These are phyloP conservation scores for Apis laboriosa DNA, from an alignment of 1,140 invertebrate genomes.

Conservation along the genomic window DNA sequence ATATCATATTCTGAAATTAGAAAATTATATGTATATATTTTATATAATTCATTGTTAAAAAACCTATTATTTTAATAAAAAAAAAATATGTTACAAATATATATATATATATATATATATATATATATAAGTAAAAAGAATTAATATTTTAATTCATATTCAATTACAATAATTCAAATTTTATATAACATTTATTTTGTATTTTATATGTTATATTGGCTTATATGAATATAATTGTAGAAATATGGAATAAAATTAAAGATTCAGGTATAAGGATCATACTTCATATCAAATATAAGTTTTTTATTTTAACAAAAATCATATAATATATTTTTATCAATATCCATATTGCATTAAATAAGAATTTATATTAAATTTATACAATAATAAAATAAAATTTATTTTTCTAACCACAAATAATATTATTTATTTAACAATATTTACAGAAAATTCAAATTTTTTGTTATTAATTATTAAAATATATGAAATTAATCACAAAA, in stretches of 20 bases:
- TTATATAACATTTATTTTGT: not conserved
- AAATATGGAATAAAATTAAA: constrained; percentile 24
- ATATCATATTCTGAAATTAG: constrained; percentile 88
- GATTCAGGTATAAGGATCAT: constrained; percentile 35
- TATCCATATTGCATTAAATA: not conserved
- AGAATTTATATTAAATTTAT: not conserved
- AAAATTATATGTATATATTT: constrained; percentile 31
- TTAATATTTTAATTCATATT: not conserved
- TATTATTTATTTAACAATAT: not conserved
- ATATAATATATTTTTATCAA: not conserved
- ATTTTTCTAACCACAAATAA: not conserved
- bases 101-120: no score
- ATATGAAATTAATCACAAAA: not conserved
- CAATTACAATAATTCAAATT: not conserved
- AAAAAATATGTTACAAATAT: not conserved
- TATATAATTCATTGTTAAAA: not conserved
- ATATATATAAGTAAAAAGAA: not conserved
- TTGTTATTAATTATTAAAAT: not conserved
- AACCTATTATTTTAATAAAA: not conserved
- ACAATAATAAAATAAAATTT: not conserved
- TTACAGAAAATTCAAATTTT: not conserved
- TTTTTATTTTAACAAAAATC: constrained; percentile 25
- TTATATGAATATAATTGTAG: constrained; percentile 12
- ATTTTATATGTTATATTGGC: not conserved
- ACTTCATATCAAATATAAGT: constrained; percentile 27